A percentile compares a stretch with the other conserved stretches of the same genome.
phyloP scores from a whole-genome alignment of 2,113 vertebrate species.

The Cephalopholis sonnerati region DNA sequence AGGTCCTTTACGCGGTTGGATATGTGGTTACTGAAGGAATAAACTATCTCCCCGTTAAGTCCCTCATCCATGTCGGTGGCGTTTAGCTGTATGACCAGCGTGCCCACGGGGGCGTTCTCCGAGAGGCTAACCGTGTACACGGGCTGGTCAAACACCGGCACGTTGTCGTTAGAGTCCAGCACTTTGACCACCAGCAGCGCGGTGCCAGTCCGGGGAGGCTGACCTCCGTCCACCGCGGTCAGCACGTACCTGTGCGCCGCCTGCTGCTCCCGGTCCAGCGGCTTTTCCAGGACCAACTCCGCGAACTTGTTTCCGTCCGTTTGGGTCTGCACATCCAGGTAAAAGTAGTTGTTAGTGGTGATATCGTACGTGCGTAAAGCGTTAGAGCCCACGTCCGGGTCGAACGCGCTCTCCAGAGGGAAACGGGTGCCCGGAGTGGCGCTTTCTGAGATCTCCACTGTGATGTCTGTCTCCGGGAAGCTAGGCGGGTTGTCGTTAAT shows the following conservation, averaged over 20 bases:
- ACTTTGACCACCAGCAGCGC: constrained; percentile 95
- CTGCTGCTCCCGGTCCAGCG: constrained; percentile 96
- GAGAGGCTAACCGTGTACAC: constrained; percentile 94
- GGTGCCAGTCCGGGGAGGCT: constrained; percentile 94
- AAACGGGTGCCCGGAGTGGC: constrained; percentile 97
- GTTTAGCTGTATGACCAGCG: constrained; percentile 95
- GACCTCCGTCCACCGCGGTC: constrained; percentile 96
- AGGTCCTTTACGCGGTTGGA: constrained; percentile 92
- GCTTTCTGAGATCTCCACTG: constrained; percentile 97
- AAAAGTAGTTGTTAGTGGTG: constrained; percentile 95
- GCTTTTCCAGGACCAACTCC: constrained; percentile 94
- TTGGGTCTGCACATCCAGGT: constrained; percentile 97
- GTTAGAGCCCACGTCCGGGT: constrained; percentile 97
- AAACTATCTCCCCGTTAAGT: constrained; percentile 94
- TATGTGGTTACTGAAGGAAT: constrained; percentile 97
- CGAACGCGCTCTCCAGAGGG: constrained; percentile 96
- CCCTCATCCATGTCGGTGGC: constrained; percentile 97
- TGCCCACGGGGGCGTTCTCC: constrained; percentile 94
- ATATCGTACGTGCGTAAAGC: constrained; percentile 97
- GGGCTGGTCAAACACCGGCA: constrained; percentile 95
- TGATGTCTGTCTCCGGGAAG: constrained; percentile 96
- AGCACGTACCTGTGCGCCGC: constrained; percentile 96
- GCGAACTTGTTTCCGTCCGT: constrained; percentile 96
- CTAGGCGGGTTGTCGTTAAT: constrained; percentile 97
- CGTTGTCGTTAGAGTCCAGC: constrained; percentile 97